Evolutionary conservation across 1,140 invertebrate genomes (phyloP), one percentile per base, ranked within the genome.

Genomic region (Cydia fagiglandana): DNA sequence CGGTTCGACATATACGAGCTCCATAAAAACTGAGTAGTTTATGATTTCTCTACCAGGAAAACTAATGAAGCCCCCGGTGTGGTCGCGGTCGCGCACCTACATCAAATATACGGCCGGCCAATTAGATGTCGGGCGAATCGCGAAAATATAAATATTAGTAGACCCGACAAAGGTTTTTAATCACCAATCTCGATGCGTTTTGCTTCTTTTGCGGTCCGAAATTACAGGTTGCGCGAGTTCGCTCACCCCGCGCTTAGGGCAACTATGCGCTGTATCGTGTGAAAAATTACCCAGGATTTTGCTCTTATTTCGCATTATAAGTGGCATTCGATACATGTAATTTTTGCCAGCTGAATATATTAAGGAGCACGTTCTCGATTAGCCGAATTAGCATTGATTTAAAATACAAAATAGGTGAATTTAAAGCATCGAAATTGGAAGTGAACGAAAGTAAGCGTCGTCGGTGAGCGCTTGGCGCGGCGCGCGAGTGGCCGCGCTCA

Each of bases 111-210:
- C 82, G 82, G 81, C 80, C 80, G 79, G 78, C 89, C 89, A 91
- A 92, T 92, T 92, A 92, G 91, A 92, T 92, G 88, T 90, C 87
- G 91, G 86, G 74, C 91, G 85, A 84, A 88, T 88, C 84, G 88
- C 89, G 88, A 91, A 91, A 92, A 92, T 92, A 91, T 91, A 91
- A 91, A 93, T 91, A 93, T 92, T 92, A 92, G 91, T 92, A 92
- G 91, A 92, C 88, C 91, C 91, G 91, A 92, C 91, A 92, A 92
- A 92, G 91, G 90, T 89, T 92, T 91, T 92, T 92, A 92, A 92
- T 92, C 91, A 92, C 89, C 88, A 87, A 92, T 92, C 90, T 87
- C 84, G 83, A 85, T 86, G 81, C 82, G 85, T 89, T 87, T 92
- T 91, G 84, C 80, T 91, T 89, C 83, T 92, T 92, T 92, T 92